Conservation (phyloP, 2,888 invertebrate genomes). For the Apoda limacodes region DNA sequence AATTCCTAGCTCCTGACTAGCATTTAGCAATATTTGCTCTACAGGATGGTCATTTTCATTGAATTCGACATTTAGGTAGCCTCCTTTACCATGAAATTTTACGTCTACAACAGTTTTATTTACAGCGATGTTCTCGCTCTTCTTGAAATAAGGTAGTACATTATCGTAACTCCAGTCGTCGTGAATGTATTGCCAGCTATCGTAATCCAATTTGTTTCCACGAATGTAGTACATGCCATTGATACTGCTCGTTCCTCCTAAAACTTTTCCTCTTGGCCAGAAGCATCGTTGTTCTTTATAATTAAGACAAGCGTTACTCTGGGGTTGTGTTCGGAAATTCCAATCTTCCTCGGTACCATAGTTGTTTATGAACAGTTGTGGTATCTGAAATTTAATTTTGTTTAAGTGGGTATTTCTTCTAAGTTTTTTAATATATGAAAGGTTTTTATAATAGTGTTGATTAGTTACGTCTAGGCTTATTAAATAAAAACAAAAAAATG, state of each 20-base stretch:
- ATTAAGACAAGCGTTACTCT: constrained; percentile 6
- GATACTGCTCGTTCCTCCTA: constrained; percentile 75
- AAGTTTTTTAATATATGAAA: too few relatives aligned
- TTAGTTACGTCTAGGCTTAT: too few relatives aligned
- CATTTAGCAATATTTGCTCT: constrained; percentile 9
- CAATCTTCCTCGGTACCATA: constrained; percentile 11
- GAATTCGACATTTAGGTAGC: constrained; percentile 5
- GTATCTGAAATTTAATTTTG: constrained; percentile 13
- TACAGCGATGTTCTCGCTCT: constrained; percentile 33
- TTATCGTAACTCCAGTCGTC: constrained; percentile 72
- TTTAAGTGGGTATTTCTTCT: too few relatives aligned
- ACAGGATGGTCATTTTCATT: constrained; percentile 1
- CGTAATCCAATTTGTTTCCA: constrained; percentile 70
- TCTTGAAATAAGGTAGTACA: constrained; percentile 47
- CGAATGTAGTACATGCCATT: constrained; percentile 73
- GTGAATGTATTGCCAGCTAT: constrained; percentile 71
- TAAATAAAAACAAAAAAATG: too few relatives aligned
- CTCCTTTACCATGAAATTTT: constrained; percentile 2
- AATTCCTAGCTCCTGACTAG: constrained; percentile 11
- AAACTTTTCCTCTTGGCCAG: constrained; percentile 63
- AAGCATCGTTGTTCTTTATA: constrained; percentile 4
- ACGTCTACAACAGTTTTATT: neutral
- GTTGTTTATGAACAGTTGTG: constrained; percentile 11
- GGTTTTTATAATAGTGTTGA: too few relatives aligned
- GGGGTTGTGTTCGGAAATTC: constrained; percentile 9